Evolutionary conservation across 2,888 invertebrate species (phyloP).

Genomic region (Epinotia ramella): DNA sequence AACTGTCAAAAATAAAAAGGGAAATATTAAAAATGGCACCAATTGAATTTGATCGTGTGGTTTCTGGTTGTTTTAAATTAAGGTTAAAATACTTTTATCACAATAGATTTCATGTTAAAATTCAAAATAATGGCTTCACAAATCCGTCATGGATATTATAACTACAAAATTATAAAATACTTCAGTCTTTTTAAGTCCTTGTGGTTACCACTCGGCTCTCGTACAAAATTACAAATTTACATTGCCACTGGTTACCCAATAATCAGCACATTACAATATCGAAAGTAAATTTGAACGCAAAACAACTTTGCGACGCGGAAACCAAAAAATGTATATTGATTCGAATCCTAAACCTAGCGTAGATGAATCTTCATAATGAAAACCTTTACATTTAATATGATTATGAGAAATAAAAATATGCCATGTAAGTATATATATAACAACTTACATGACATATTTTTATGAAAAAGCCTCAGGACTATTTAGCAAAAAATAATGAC

Average conservation of each 20-base stretch:
- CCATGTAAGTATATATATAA: neutral
- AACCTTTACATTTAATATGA: slow-evolving; percentile 13
- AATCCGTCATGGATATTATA: slow-evolving; percentile 73
- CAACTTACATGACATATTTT: neutral
- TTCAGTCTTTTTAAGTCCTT: slow-evolving; percentile 81
- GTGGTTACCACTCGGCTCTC: slow-evolving; percentile 62
- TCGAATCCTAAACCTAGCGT: slow-evolving; percentile 36
- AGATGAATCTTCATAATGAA: slow-evolving; percentile 30
- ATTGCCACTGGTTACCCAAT: slow-evolving; percentile 29
- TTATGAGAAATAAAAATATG: slow-evolving; percentile 15
- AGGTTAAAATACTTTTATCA: slow-evolving; percentile 79
- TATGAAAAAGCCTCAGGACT: neutral
- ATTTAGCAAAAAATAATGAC: neutral
- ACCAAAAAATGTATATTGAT: slow-evolving; percentile 23
- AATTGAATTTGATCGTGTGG: slow-evolving; percentile 56
- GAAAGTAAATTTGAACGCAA: slow-evolving; percentile 28
- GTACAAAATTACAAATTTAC: slow-evolving; percentile 43
- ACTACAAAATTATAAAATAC: slow-evolving; percentile 70
- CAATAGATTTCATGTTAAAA: slow-evolving; percentile 73
- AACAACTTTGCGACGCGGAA: slow-evolving; percentile 20
- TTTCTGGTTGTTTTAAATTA: slow-evolving; percentile 65
- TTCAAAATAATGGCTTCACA: slow-evolving; percentile 67
- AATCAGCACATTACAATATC: slow-evolving; percentile 29
- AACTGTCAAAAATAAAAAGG: slow-evolving; percentile 71
- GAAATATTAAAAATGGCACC: slow-evolving; percentile 70